phyloP scores from a whole-genome alignment of 2,797 vertebrate species.

The Urocyon cinereoargenteus region DNA sequence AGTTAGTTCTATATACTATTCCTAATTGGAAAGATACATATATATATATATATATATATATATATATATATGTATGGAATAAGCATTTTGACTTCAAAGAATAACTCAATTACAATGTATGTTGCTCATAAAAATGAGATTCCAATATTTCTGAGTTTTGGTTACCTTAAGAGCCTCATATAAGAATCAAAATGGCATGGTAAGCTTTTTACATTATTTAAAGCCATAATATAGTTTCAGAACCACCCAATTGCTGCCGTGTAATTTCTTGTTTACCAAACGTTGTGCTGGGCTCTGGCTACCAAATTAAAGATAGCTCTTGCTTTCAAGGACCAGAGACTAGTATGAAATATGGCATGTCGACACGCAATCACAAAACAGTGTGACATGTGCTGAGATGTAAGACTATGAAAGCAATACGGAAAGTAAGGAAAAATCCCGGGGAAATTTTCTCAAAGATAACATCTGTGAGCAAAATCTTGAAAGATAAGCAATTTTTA shows the following conservation, averaged over 20 bases:
- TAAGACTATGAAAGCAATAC: not conserved
- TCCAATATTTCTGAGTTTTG: not conserved
- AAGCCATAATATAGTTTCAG: not conserved
- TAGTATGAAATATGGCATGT: not conserved
- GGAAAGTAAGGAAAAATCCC: not conserved
- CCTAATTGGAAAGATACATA: not conserved
- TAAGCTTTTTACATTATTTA: not conserved
- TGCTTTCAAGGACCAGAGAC: not conserved
- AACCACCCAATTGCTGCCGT: not conserved
- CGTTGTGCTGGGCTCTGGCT: not conserved
- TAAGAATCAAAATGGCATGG: not conserved
- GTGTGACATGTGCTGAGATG: too few relatives aligned
- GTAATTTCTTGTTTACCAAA: not conserved
- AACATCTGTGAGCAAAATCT: not conserved
- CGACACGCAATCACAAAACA: not conserved
- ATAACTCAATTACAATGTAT: not conserved
- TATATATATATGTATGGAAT: not conserved
- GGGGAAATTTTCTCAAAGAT: not conserved
- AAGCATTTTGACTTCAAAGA: not conserved
- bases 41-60: not conserved
- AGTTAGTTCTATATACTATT: not conserved
- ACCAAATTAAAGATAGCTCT: constrained; percentile 3
- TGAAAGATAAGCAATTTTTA: constrained; percentile 26
- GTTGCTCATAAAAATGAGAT: constrained; percentile 5
- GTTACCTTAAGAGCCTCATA: not conserved